Base-by-base conservation (phyloP, 2,113 vertebrate species). In the Pleuronectes platessa region DNA sequence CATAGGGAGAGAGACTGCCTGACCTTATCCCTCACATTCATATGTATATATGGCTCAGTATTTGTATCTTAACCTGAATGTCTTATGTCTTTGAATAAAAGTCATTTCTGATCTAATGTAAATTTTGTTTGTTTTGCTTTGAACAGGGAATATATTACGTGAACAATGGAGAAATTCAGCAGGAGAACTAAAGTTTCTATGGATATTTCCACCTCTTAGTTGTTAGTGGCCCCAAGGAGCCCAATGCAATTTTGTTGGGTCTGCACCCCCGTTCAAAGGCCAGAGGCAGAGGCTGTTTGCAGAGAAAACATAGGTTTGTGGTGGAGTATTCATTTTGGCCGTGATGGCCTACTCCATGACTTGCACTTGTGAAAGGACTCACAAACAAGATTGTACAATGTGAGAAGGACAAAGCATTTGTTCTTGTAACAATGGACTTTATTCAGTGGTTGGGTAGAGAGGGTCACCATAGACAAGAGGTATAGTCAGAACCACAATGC, bases 1-100 rank as follows among this genome's bases (percentile, higher is more conserved):
- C 84, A 86, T 74, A 71, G 86, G 86, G 91, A 86, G 85, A 86
- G 83, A 86, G 79, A 84, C 88, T 82, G 82, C 86, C 88, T 88
- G 87, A 93, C 90, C 90, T 90, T 86, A 89, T 77, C 72, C 74
- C 86, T 87, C 86, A 85, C 53, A 68, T 58, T 40, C 77, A 13
- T 60, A 67, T 55, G 8, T 23, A 55, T 23, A 59, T 18, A 60
- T 1, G 15, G 17, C 47, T 51, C 14, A 51, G 18, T 18, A 23
- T 23, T 23, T 58, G 17, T 12, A 61, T 35, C 26, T 61, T 21
- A 9, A 54, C 10, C 53, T 54, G 6, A 31, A 31, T 31, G 31
- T 31, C 31, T 31, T 31, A 2, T 31, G 3, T 54, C 8, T 54
- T 21, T 15, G 10, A 51, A 51, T 42, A 42, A 12, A 42, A 11